A percentile compares a stretch with the other conserved stretches of the same genome.
These are phyloP conservation scores for Formicarius rufipectus DNA, from an alignment of 2,113 vertebrate genomes.

Conservation along the genomic window DNA sequence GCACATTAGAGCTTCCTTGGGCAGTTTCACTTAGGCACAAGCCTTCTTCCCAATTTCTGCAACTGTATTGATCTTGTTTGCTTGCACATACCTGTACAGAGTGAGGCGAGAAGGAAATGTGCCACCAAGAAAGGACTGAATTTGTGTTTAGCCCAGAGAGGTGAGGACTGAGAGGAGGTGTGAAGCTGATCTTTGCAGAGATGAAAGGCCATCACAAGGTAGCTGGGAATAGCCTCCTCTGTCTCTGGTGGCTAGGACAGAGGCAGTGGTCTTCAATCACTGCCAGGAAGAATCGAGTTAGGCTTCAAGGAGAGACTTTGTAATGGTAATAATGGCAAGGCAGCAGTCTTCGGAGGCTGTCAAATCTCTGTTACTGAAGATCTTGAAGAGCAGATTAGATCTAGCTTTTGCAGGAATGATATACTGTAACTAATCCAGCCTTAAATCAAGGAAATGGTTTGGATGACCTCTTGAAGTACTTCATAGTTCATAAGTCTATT, in stretches of 20 bases:
- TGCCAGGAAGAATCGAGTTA: background rate
- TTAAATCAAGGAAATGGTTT: constrained; percentile 49
- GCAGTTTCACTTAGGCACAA: background rate
- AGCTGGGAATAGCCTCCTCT: constrained; percentile 20
- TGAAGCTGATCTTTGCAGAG: background rate
- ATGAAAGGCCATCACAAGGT: background rate
- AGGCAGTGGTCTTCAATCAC: background rate
- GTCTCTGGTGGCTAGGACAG: background rate
- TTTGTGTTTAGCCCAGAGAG: background rate
- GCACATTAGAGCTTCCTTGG: background rate
- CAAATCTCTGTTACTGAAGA: background rate
- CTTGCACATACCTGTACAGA: background rate
- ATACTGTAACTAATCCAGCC: constrained; percentile 21
- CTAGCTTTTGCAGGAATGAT: constrained; percentile 31
- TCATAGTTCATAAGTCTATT: background rate
- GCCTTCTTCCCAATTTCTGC: background rate
- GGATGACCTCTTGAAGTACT: constrained; percentile 44
- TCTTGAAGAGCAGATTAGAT: constrained; percentile 51
- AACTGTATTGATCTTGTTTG: background rate
- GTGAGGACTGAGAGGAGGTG: background rate
- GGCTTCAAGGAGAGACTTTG: background rate
- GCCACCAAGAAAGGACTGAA: background rate
- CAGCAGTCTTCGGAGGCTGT: background rate
- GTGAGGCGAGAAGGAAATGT: background rate
- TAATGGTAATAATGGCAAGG: constrained; percentile 33